These are phyloP conservation scores for Peromyscus melanophrys DNA, from an alignment of 2,797 vertebrate species.

Conservation along the genomic window DNA sequence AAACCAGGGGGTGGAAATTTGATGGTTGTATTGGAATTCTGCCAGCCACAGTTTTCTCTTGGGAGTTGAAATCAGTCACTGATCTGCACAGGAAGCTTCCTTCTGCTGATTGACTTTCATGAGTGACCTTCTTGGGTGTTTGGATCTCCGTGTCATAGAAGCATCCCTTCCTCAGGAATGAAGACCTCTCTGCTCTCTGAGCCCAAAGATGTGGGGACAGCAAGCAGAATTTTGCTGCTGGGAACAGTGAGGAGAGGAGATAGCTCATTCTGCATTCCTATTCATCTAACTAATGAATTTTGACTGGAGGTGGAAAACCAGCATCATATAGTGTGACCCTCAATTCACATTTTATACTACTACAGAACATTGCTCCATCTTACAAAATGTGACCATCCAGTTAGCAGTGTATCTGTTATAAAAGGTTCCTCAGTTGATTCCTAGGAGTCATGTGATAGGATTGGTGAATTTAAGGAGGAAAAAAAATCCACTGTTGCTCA, in stretches of 20 bases:
- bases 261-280: background rate
- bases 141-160: background rate
- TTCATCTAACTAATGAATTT: background rate
- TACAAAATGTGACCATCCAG: background rate
- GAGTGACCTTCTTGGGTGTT: background rate
- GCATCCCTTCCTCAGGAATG: background rate
- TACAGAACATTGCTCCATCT: background rate
- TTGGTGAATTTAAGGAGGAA: background rate
- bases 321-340: background rate
- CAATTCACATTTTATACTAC: background rate
- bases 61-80: background rate
- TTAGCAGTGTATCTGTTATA: background rate
- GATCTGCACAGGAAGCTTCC: background rate
- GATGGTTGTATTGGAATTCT: background rate
- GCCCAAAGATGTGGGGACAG: background rate
- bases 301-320: background rate
- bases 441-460: background rate
- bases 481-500: background rate
- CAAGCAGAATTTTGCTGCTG: slow-evolving; percentile 3
- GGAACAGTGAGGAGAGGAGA: background rate
- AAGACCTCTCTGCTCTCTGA: slow-evolving; percentile 1
- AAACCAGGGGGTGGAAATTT: background rate
- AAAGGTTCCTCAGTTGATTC: background rate
- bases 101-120: background rate
- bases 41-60: background rate